These are phyloP conservation scores for Drosophila pullipes DNA, from an alignment of 2,888 invertebrate genomes.

Conservation along the genomic window DNA sequence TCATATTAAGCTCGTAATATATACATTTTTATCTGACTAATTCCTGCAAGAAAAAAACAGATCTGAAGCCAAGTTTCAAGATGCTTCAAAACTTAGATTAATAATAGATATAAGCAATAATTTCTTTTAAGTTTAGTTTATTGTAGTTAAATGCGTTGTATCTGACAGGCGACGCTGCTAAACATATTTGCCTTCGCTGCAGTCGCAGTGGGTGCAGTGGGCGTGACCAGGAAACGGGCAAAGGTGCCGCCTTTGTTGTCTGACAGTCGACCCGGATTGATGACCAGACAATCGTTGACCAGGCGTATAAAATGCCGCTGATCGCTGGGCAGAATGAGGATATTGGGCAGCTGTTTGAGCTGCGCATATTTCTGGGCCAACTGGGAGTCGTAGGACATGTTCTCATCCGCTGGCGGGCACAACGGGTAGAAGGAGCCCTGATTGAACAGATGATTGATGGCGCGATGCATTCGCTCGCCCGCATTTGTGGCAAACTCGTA, in stretches of 20 bases:
- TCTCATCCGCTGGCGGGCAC: conserved; percentile 89
- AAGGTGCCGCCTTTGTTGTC: conserved; percentile 92
- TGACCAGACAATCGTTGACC: conserved; percentile 91
- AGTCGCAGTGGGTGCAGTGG: conserved; percentile 77
- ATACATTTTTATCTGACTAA: neutral
- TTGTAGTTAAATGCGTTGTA: conserved; percentile 75
- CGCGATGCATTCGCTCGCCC: conserved; percentile 90
- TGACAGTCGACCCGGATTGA: conserved; percentile 94
- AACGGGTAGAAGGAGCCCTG: conserved; percentile 94
- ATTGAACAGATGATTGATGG: conserved; percentile 90
- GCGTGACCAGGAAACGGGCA: conserved; percentile 88
- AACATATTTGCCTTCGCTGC: conserved; percentile 81
- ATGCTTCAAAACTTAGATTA: neutral
- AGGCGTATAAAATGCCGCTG: conserved; percentile 93
- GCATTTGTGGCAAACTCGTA: conserved; percentile 90
- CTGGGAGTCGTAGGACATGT: conserved; percentile 89
- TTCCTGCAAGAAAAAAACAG: neutral
- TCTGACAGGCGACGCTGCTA: conserved; percentile 86
- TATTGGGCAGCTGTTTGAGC: conserved; percentile 91
- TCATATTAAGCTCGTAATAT: neutral
- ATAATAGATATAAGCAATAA: neutral
- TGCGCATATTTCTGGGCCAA: conserved; percentile 90
- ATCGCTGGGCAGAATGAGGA: conserved; percentile 94
- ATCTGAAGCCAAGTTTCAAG: neutral
- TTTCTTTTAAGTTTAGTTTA: conserved; percentile 13